Evolutionary conservation across 2,888 invertebrate species (phyloP).

Genomic region (Leistus spinibarbis): DNA sequence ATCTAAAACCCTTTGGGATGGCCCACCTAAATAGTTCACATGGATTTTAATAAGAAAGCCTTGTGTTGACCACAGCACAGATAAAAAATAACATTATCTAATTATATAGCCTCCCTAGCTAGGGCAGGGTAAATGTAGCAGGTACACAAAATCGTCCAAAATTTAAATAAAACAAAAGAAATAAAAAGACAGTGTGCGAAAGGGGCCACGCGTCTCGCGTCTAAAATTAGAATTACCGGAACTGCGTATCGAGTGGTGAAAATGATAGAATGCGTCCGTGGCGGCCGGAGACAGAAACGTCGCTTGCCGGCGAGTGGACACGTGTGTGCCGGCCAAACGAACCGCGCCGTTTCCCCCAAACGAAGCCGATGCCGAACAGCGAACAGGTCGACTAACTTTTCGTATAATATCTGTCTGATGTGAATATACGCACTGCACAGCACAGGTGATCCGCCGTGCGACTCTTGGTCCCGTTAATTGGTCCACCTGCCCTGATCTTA

Average conservation of each 20-base stretch:
- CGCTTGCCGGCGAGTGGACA: neutral
- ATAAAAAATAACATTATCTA: too few species aligned
- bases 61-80: too few species aligned
- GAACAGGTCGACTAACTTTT: neutral
- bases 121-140: neutral
- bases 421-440: neutral
- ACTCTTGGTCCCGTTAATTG: constrained; percentile 34
- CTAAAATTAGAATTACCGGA: neutral
- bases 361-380: too few species aligned
- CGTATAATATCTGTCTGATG: neutral
- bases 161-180: neutral
- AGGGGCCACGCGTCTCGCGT: neutral
- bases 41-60: too few species aligned
- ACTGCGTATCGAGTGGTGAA: neutral
- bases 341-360: too few species aligned
- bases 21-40: too few species aligned
- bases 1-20: too few species aligned
- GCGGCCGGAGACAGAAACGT: neutral
- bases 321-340: neutral
- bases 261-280: neutral
- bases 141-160: neutral
- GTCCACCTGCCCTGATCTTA: constrained; percentile 25
- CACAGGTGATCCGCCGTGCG: constrained; percentile 28
- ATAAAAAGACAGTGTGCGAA: neutral
- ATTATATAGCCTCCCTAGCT: too few species aligned